Percentiles rank a stretch among this genome's conserved stretches.
These are phyloP conservation scores for Mercenaria mercenaria DNA, from an alignment of 1,140 invertebrate genomes.

Conservation along the genomic window DNA sequence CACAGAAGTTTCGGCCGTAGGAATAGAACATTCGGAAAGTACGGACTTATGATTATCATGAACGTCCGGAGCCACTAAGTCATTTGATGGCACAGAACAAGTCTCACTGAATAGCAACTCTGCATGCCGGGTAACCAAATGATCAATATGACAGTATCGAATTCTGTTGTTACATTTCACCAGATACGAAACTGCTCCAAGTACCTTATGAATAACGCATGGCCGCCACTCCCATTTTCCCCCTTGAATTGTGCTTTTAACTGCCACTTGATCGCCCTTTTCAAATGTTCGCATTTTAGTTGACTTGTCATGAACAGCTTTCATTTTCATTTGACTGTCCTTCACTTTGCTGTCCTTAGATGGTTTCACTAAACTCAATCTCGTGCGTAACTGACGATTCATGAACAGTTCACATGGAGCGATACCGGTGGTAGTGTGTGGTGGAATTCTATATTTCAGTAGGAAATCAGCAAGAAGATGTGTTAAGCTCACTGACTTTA, in stretches of 20 bases:
- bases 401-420: slow-evolving; percentile 4
- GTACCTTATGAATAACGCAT: slow-evolving; percentile 1
- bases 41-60: background rate
- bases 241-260: background rate
- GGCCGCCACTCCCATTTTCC: background rate
- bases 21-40: background rate
- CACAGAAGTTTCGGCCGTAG: background rate
- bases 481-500: background rate
- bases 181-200: background rate
- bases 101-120: background rate
- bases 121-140: background rate
- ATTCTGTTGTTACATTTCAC: background rate
- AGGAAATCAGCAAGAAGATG: background rate
- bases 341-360: background rate
- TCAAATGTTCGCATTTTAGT: background rate
- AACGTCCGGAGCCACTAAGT: background rate
- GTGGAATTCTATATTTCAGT: slow-evolving; percentile 29
- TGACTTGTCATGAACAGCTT: background rate
- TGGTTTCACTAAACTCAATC: slow-evolving; percentile 14
- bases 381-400: background rate
- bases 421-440: background rate
- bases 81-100: no score
- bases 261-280: background rate
- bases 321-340: background rate
- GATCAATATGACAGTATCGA: background rate